These are phyloP conservation scores for Callorhinus ursinus DNA, from an alignment of 2,113 vertebrate genomes.

Conservation along the genomic window DNA sequence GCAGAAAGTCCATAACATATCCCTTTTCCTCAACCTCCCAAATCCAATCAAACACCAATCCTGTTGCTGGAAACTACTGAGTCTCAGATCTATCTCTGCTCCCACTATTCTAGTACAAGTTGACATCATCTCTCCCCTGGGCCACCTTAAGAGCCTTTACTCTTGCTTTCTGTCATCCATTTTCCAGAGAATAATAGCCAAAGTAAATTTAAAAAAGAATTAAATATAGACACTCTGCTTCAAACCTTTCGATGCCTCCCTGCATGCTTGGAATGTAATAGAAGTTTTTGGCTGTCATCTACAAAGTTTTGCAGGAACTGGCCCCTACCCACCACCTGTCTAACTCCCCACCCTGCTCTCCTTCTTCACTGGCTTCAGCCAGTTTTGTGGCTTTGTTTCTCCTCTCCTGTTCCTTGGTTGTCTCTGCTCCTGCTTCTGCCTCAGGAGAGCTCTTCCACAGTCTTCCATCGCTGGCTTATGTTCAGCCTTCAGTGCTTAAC, in stretches of 20 bases:
- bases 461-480: neutral
- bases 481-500: neutral
- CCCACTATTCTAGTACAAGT: accelerated
- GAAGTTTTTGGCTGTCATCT: neutral
- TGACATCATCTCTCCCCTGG: neutral
- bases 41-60: accelerated
- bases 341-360: accelerated
- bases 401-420: neutral
- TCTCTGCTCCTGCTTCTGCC: neutral
- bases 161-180: neutral
- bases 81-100: neutral
- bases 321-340: accelerated
- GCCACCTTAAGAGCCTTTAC: accelerated
- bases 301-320: too few species aligned
- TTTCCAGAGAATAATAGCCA: neutral
- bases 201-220: neutral
- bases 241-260: neutral
- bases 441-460: neutral
- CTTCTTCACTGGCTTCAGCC: too few species aligned
- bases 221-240: neutral
- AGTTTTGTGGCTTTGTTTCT: accelerated
- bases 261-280: neutral
- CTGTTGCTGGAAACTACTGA: neutral
- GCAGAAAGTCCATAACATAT: neutral
- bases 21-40: neutral